phyloP scores from a whole-genome alignment of 1,140 invertebrate genomes.

The Mamestra configurata region DNA sequence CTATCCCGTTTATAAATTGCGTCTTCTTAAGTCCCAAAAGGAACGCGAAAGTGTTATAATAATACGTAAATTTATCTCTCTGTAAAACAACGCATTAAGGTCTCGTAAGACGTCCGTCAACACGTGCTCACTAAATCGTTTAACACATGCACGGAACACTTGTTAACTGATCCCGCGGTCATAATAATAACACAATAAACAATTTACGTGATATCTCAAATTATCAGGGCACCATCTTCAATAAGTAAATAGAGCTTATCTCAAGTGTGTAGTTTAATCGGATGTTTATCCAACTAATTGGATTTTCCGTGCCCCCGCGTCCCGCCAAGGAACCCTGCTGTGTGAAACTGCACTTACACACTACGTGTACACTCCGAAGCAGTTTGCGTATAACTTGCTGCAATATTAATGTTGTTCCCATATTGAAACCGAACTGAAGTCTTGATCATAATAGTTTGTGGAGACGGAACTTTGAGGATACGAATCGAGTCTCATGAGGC shows the following conservation, averaged over 20 bases:
- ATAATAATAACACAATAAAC: constrained; percentile 55
- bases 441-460: constrained; percentile 47
- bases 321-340: constrained; percentile 50
- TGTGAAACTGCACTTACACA: constrained; percentile 64
- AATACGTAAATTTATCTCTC: not conserved
- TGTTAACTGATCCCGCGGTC: constrained; percentile 53
- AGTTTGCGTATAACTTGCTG: constrained; percentile 61
- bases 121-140: not conserved
- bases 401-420: constrained; percentile 68
- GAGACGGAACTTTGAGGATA: constrained; percentile 23
- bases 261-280: constrained; percentile 70
- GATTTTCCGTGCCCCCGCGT: constrained; percentile 68
- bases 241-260: constrained; percentile 69
- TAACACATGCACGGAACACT: constrained; percentile 6
- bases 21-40: not conserved
- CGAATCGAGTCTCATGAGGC: constrained; percentile 26
- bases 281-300: constrained; percentile 77
- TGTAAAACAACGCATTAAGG: not conserved
- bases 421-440: constrained; percentile 52
- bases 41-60: not conserved
- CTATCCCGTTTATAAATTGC: not conserved
- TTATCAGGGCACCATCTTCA: constrained; percentile 59
- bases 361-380: constrained; percentile 51
- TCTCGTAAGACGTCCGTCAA: not conserved
- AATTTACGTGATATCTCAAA: constrained; percentile 55